Base-by-base conservation (phyloP, 2,113 vertebrate species). In the Carettochelys insculpta region DNA sequence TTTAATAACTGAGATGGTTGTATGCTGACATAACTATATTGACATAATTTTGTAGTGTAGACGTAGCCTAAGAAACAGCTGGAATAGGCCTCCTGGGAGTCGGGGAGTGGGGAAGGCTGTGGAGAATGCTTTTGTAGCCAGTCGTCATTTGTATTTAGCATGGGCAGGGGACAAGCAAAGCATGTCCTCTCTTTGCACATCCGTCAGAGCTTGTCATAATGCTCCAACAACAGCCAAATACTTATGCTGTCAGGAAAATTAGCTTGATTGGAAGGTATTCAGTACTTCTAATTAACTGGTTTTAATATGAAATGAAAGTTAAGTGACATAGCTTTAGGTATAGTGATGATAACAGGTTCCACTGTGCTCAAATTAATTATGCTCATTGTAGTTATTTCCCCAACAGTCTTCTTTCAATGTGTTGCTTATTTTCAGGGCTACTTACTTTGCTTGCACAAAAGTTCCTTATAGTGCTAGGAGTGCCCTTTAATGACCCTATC, bases 271-370 rank as follows among this genome's bases (percentile, higher is more conserved):
- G 79, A 94, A 94, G 43, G 52, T 87, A 45, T 5, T 77, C 78
- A 86, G 12, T 92, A 75, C 92, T 93, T 95, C 84, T 85, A 88
- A 84, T 94, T 77, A 90, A 73, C 89, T 94, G 5, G 22, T 19
- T 96, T 93, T 92, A 80, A 54, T 81, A 89, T 85, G 90, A 96
- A 93, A 80, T 92, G 94, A 80, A 92, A 90, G 27, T 90, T 91
- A 77, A 87, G 54, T 94, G 86, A 73, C 84, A 87, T 79, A 82
- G 78, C 80, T 95, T 96, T 92, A 77, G 58, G 87, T 89, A 85
- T n/a, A 91, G 77, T 1, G 0, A 75, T 58, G 82, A 82, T 94
- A 93, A 89, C 78, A 89, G 94, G 85, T 89, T 95, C 82, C 83
- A 75, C 92, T 89, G 77, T 87, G 87, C 82, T 90, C 89, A 87